Evolutionary conservation across 2,113 vertebrate species (phyloP), one percentile per base, ranked within the genome.

Genomic region (Seriola aureovittata): DNA sequence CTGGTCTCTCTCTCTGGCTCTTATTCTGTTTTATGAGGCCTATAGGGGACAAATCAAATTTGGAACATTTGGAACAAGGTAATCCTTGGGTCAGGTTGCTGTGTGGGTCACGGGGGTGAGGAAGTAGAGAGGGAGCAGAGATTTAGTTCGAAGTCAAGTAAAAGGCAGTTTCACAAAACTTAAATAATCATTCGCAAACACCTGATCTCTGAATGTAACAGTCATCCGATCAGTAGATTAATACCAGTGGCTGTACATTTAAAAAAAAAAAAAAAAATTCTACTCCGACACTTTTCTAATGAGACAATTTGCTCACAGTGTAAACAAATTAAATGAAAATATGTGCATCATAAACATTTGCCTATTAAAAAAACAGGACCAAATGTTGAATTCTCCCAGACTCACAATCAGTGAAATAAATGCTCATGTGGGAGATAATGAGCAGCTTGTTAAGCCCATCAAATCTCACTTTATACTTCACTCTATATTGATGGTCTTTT

Each of bases 1-100:
- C n/a, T 17, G 5, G 55, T 25, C 71, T 88, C 84, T 70, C 60
- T 78, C 16, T 7, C 46, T 60, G 50, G 21, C 63, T 54, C 52
- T 60, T 62, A 55, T 77, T 90, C 70, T 62, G 64, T 68, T 73
- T 80, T 62, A 82, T 64, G 36, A 69, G 66, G 57, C 82, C 89
- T 76, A 52, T 44, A 42, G 75, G 75, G 71, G 58, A 75, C 75
- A 70, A 74, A 87, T 88, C 87, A 80, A 78, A 65, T 42, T 42
- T 17, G 65, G 72, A 81, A 73, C 75, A 38, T 57, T 78, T 17
- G 55, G 68, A 80, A 82, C 68, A 64, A 82, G 78, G 72, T 84
- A 60, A 78, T 75, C 64, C 75, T 29, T 12, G 71, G 75, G 71
- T 82, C 75, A 55, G 68, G 34, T 4, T 48, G 46, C 14, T 38